Evolutionary conservation across 2,113 vertebrate genomes (phyloP), one percentile per base, ranked within the genome.

Genomic region (Cyprinus carpio): DNA sequence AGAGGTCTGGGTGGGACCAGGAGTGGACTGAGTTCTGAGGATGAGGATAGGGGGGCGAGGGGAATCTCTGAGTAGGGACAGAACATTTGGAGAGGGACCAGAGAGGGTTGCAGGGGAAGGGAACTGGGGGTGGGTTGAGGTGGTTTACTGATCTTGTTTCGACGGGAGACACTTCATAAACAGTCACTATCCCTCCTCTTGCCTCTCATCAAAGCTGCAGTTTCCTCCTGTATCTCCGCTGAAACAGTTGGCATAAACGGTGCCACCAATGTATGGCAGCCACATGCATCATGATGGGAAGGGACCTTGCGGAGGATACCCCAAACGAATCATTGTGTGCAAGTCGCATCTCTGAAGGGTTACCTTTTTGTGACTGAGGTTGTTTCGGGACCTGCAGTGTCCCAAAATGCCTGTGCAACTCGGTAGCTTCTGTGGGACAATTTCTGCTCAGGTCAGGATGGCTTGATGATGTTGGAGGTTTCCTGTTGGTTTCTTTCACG

Each of bases 191-290:
- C n/a, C n/a, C n/a, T n/a, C n/a, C n/a, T n/a, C n/a, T n/a, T n/a
- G 87, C 71, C 97, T 95, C 0, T 87, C 78, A 13, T 97, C 95
- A 0, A 94, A 91, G 23, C 93, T 95, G 1, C 91, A 90, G 31
- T 91, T 91, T 11, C 95, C 94, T 72, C 94, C 94, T 4, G 91
- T 92, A 82, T 90, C 92, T 49, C 93, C 95, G 0, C 90, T 95
- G 88, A 99, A 99, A 90, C 98, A 99, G 58, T 96, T 97, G 65
- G 96, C 92, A 6, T 97, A 99, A 72, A 96, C 93, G 1, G 98
- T n/a, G n/a, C n/a, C n/a, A n/a, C n/a, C n/a, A n/a, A n/a, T n/a
- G n/a, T 94, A 37, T 65, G 96, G 84, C 98, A 99, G 85, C 95
- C 96, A 25, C 98, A 99, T 2, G 93, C 92, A 31, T 94, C 95